Conservation (phyloP, 2,888 invertebrate genomes). For the Protonemura montana region DNA sequence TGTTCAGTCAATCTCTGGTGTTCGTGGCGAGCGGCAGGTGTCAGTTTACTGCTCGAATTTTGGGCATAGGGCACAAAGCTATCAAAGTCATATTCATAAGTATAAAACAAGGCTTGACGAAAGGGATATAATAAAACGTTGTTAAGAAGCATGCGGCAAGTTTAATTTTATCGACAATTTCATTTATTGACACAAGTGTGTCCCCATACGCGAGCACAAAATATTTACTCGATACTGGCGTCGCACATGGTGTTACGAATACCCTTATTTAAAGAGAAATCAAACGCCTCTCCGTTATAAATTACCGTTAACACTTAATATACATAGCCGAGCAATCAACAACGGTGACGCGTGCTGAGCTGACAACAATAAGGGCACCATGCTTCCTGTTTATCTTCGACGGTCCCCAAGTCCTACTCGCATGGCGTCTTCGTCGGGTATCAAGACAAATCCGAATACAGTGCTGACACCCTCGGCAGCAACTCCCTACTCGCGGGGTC, state of each 20-base stretch:
- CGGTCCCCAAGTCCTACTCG: slow-evolving; percentile 47
- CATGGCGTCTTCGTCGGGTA: slow-evolving; percentile 17
- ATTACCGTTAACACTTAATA: no score
- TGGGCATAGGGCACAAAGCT: not conserved
- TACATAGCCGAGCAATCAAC: not conserved
- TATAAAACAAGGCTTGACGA: not conserved
- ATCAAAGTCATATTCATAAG: not conserved
- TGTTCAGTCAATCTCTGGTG: not conserved
- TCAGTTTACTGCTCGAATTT: not conserved
- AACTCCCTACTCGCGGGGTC: slow-evolving; percentile 1
- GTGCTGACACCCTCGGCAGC: slow-evolving; percentile 37
- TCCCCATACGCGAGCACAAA: no score
- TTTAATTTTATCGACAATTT: no score
- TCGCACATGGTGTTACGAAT: no score
- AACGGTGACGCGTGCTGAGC: not conserved
- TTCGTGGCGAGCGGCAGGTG: not conserved
- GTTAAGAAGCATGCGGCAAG: no score
- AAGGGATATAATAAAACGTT: no score
- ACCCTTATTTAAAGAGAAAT: no score
- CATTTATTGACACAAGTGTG: no score
- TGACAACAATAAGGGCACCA: not conserved
- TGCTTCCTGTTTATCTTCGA: slow-evolving; percentile 40
- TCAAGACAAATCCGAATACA: slow-evolving; percentile 41
- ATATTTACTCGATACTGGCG: no score
- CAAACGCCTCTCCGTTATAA: no score